Evolutionary conservation across 1,140 invertebrate species (phyloP).

Genomic region (Psilanteris sp.): DNA sequence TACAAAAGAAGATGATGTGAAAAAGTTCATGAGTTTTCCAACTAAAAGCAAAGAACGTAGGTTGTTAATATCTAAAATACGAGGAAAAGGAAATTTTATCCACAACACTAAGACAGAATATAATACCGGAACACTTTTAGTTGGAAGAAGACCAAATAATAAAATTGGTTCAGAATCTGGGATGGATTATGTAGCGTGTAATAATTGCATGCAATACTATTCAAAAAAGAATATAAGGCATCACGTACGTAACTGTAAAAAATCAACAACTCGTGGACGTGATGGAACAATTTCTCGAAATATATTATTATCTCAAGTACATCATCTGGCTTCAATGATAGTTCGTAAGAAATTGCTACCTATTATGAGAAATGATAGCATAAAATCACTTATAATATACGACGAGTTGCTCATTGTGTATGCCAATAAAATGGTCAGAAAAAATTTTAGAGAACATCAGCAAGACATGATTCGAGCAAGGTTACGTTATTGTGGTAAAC

Average conservation of each 20-base stretch:
- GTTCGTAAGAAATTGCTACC: constrained; percentile 9
- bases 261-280: no score
- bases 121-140: constrained; percentile 50
- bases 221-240: constrained; percentile 24
- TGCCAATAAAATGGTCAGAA: constrained; percentile 29
- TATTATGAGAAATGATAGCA: constrained; percentile 23
- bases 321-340: not conserved
- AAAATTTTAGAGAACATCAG: constrained; percentile 23
- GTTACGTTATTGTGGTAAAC: constrained; percentile 17
- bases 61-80: not conserved
- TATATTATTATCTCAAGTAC: no score
- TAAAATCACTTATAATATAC: constrained; percentile 16
- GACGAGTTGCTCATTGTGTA: constrained; percentile 18
- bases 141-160: constrained; percentile 51
- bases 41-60: not conserved
- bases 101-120: constrained; percentile 35
- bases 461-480: constrained; percentile 18
- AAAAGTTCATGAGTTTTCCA: constrained; percentile 18
- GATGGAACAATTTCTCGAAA: not conserved
- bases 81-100: constrained; percentile 41
- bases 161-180: constrained; percentile 9
- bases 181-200: constrained; percentile 20
- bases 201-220: constrained; percentile 29
- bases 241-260: constrained; percentile 7
- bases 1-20: constrained; percentile 35